Evolutionary conservation across 2,888 invertebrate genomes (phyloP).

Genomic region (Diadromus collaris): DNA sequence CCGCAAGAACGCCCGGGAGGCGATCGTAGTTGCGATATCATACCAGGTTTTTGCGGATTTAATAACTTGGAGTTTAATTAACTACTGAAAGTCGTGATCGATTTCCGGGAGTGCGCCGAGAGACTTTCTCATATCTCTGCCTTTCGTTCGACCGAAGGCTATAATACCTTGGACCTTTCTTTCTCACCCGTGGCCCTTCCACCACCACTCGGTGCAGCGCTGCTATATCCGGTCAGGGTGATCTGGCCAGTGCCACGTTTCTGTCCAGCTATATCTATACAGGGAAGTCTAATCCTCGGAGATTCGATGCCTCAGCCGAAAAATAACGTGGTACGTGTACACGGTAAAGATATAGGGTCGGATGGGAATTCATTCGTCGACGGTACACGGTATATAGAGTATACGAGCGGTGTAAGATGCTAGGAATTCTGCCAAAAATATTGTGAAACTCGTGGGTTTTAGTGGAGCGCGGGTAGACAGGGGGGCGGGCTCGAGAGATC

Average conservation of each 20-base stretch:
- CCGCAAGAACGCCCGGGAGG: slow-evolving; percentile 57
- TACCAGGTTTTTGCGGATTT: slow-evolving; percentile 75
- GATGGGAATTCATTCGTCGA: slow-evolving; percentile 25
- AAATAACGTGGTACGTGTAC: slow-evolving; percentile 26
- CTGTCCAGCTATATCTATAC: slow-evolving; percentile 24
- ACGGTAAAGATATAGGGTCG: neutral
- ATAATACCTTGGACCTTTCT: slow-evolving; percentile 31
- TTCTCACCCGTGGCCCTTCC: slow-evolving; percentile 21
- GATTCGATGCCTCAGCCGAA: slow-evolving; percentile 53
- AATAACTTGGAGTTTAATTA: slow-evolving; percentile 78
- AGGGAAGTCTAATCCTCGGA: slow-evolving; percentile 55
- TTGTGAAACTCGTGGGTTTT: slow-evolving; percentile 33
- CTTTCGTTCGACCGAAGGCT: slow-evolving; percentile 2
- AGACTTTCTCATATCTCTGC: slow-evolving; percentile 48
- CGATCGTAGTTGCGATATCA: slow-evolving; percentile 62
- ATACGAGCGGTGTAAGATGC: slow-evolving; percentile 22
- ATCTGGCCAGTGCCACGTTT: slow-evolving; percentile 34
- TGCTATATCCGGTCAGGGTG: slow-evolving; percentile 30
- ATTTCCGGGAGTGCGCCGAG: slow-evolving; percentile 67
- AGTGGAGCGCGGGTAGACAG: neutral
- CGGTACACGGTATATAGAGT: slow-evolving; percentile 7
- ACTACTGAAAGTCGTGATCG: slow-evolving; percentile 76
- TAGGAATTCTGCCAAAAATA: slow-evolving; percentile 51
- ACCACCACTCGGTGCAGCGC: slow-evolving; percentile 26
- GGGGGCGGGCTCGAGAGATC: neutral